A percentile compares a stretch with the other conserved stretches of the same genome.
These are phyloP conservation scores for Tyto alba DNA, from an alignment of 2,113 vertebrate species.

Conservation along the genomic window DNA sequence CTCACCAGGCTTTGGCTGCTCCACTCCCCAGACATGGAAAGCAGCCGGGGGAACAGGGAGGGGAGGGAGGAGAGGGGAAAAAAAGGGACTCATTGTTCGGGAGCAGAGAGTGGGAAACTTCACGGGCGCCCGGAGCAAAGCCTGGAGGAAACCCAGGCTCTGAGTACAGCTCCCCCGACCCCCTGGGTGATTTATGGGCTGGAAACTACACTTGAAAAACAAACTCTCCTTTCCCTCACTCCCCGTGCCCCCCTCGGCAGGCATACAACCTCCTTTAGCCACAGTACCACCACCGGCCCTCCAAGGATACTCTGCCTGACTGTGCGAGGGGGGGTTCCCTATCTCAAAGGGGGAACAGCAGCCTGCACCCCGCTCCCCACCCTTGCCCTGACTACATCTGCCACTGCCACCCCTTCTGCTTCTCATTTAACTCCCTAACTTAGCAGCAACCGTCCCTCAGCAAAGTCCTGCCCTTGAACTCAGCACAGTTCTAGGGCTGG, in stretches of 20 bases:
- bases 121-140: constrained; percentile 2
- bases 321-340: background rate
- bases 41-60: background rate
- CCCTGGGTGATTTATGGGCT: constrained; percentile 29
- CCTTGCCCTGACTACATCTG: background rate
- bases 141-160: constrained; percentile 48
- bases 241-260: background rate
- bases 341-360: background rate
- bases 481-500: background rate
- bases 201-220: constrained; percentile 43
- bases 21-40: background rate
- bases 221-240: constrained; percentile 1
- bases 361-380: background rate
- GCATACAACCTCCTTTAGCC: background rate
- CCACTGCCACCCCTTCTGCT: background rate
- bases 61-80: constrained; percentile 24
- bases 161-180: background rate
- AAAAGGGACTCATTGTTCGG: constrained; percentile 56
- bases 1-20: background rate
- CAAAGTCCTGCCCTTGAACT: background rate
- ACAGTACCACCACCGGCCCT: background rate
- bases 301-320: rapidly evolving
- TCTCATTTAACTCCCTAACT: background rate
- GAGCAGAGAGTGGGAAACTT: constrained; percentile 33
- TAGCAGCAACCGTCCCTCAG: background rate